A percentile compares a stretch with the other conserved stretches of the same genome.
Conservation (phyloP, 35 echinoderm and acorn worm species). For the Amphiura filiformis region DNA sequence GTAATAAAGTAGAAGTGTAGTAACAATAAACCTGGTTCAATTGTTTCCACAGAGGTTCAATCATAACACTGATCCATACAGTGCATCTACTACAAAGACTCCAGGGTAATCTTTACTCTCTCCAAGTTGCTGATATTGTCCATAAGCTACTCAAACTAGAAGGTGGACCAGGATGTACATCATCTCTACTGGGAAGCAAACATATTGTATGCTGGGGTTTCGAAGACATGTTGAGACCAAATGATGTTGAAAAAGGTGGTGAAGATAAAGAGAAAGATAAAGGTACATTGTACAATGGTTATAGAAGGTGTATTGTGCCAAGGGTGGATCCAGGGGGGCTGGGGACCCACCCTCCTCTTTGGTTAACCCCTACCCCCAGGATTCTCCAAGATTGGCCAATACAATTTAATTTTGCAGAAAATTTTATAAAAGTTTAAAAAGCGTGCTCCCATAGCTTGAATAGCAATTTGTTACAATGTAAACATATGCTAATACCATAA, state of each 20-base stretch:
- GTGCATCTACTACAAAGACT: conserved; percentile 62
- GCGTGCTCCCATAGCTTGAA: too few relatives aligned
- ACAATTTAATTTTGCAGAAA: too few relatives aligned
- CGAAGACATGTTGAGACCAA: conserved; percentile 66
- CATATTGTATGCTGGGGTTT: conserved; percentile 85
- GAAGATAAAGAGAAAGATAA: conserved; percentile 80
- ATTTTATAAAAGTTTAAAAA: too few relatives aligned
- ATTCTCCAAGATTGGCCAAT: too few relatives aligned
- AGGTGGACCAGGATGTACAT: conserved; percentile 68
- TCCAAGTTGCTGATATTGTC: conserved; percentile 66
- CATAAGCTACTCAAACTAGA: conserved; percentile 66
- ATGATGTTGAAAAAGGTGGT: conserved; percentile 32
- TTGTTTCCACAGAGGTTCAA: conserved; percentile 51
- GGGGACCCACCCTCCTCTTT: too few relatives aligned
- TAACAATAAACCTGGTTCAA: too few relatives aligned
- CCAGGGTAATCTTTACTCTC: not conserved
- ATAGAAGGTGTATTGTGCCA: not conserved
- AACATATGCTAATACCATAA: too few relatives aligned
- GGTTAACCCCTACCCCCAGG: too few relatives aligned
- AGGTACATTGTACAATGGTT: conserved; percentile 24
- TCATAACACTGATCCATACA: conserved; percentile 67
- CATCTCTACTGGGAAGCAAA: conserved; percentile 60
- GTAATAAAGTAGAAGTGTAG: too few relatives aligned
- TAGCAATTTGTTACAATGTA: too few relatives aligned
- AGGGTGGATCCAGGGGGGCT: too few relatives aligned